These are phyloP conservation scores for Leptodirus hochenwartii DNA, from an alignment of 2,888 invertebrate species.

Conservation along the genomic window DNA sequence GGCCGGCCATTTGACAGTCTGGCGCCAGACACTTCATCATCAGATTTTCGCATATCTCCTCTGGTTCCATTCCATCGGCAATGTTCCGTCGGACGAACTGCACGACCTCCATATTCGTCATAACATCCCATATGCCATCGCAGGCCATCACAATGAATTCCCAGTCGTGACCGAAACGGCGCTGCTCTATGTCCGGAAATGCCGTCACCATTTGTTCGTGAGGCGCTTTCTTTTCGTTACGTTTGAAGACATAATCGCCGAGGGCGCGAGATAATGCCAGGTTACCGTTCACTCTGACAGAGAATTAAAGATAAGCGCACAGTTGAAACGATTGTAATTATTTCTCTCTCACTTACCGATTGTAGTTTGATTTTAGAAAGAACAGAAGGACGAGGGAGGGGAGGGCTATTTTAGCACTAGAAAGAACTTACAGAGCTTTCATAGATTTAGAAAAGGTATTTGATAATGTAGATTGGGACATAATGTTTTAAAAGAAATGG, in stretches of 20 bases:
- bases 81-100: conserved; percentile 76
- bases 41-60: conserved; percentile 88
- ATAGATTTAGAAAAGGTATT: too few relatives aligned
- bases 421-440: too few relatives aligned
- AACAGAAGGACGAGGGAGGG: too few relatives aligned
- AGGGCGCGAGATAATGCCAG: conserved; percentile 88
- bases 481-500: too few relatives aligned
- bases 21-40: conserved; percentile 93
- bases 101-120: conserved; percentile 87
- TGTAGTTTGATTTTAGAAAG: too few relatives aligned
- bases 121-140: conserved; percentile 98
- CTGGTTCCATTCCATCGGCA: conserved; percentile 68
- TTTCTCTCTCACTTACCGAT: too few relatives aligned
- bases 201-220: conserved; percentile 99
- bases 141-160: conserved; percentile 95
- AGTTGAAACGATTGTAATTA: too few relatives aligned
- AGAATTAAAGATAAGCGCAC: too few relatives aligned
- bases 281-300: conserved; percentile 97
- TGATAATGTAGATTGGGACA: too few relatives aligned
- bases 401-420: too few relatives aligned
- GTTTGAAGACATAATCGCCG: conserved; percentile 94
- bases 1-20: conserved; percentile 89
- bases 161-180: conserved; percentile 71
- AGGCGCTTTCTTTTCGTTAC: conserved; percentile 64
- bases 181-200: conserved; percentile 76